Conservation (phyloP, 2,113 vertebrate genomes). For the Gallinago media region DNA sequence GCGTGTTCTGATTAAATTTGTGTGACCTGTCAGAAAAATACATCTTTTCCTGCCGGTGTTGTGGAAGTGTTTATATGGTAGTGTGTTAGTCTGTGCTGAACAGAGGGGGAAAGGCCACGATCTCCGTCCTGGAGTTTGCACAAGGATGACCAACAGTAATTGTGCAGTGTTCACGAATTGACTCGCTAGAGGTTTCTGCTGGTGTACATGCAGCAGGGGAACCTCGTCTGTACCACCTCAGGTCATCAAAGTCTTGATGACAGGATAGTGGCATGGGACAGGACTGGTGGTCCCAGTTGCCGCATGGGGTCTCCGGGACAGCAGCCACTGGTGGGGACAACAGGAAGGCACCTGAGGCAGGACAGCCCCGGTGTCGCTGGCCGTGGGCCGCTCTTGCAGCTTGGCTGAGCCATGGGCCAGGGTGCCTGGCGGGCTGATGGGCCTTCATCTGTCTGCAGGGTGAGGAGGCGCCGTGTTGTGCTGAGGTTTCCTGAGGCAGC, state of each 20-base stretch:
- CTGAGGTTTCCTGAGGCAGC: background rate
- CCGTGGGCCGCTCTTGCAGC: too few species aligned
- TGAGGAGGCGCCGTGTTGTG: background rate
- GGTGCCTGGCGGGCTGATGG: accelerated
- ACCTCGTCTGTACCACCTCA: accelerated
- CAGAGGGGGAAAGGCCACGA: background rate
- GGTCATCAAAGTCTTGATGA: background rate
- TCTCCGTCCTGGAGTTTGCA: background rate
- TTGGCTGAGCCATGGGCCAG: accelerated
- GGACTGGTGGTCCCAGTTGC: background rate
- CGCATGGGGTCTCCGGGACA: accelerated
- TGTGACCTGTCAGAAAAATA: conserved; percentile 7
- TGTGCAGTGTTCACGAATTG: accelerated
- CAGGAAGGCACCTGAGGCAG: accelerated
- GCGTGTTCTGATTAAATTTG: background rate
- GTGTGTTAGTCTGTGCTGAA: background rate
- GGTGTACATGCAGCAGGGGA: background rate
- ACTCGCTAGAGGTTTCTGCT: background rate
- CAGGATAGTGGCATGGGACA: background rate
- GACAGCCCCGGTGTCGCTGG: accelerated
- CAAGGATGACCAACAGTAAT: background rate
- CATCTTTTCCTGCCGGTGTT: background rate
- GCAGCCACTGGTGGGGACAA: accelerated
- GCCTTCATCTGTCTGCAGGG: background rate
- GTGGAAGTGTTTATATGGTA: background rate